Conservation (phyloP, 2,888 invertebrate species). For the Heliconius aoede region DNA sequence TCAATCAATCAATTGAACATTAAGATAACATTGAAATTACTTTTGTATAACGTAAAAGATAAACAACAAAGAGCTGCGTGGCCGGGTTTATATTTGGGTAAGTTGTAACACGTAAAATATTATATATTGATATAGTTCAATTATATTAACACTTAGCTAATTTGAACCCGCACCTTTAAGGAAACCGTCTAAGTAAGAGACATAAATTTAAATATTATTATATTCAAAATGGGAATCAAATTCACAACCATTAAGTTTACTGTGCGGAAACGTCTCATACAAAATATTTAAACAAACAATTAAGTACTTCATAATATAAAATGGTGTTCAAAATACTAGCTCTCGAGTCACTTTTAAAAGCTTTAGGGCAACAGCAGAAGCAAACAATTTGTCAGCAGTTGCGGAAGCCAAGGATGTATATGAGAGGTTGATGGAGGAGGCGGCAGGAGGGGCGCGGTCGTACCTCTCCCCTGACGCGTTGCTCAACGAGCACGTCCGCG, state of each 20-base stretch:
- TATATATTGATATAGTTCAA: not conserved
- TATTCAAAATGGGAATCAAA: not conserved
- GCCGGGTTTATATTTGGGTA: slow-evolving; percentile 3
- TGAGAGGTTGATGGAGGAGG: slow-evolving; percentile 94
- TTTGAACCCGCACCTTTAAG: too few species aligned
- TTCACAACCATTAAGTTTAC: not conserved
- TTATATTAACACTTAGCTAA: not conserved
- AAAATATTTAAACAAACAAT: not conserved
- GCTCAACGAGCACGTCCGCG: slow-evolving; percentile 91
- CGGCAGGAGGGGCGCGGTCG: slow-evolving; percentile 96
- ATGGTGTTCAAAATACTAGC: not conserved
- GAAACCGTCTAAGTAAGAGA: too few species aligned
- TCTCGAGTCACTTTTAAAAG: slow-evolving; percentile 10
- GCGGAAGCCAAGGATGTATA: slow-evolving; percentile 96
- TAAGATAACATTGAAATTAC: slow-evolving; percentile 8
- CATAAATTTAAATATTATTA: too few species aligned
- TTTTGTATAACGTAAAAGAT: slow-evolving; percentile 9
- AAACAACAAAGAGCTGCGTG: slow-evolving; percentile 1
- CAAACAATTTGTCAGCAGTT: slow-evolving; percentile 98
- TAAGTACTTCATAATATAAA: slow-evolving; percentile 10
- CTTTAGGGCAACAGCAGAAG: slow-evolving; percentile 96
- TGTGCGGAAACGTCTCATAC: not conserved
- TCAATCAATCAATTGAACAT: slow-evolving; percentile 3
- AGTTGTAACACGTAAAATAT: not conserved
- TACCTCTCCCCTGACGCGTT: slow-evolving; percentile 93